Evolutionary conservation across 2,797 vertebrate species (phyloP).

Genomic region (Anas bahamensis): DNA sequence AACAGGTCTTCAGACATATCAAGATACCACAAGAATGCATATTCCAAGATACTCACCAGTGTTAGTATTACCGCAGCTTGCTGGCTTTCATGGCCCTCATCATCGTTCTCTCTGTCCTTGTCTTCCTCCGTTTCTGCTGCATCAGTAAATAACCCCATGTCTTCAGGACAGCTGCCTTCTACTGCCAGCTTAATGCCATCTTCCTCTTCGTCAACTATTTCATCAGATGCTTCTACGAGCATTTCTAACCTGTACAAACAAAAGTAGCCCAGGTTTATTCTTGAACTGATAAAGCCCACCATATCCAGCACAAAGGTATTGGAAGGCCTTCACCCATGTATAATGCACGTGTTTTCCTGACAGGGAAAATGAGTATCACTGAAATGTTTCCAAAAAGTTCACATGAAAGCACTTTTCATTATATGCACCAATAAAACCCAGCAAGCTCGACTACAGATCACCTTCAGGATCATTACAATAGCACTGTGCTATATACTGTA

Average conservation of each 20-base stretch:
- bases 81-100: neutral
- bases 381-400: neutral
- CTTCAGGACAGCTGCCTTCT: neutral
- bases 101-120: neutral
- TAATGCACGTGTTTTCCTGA: neutral
- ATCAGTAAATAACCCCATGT: neutral
- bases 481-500: neutral
- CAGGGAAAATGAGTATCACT: neutral
- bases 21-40: neutral
- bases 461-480: neutral
- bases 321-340: neutral
- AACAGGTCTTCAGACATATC: neutral
- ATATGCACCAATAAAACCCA: neutral
- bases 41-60: constrained; percentile 72
- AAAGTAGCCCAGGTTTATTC: neutral
- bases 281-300: neutral
- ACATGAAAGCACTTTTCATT: neutral
- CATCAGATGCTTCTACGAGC: constrained; percentile 68
- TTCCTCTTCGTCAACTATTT: constrained; percentile 61
- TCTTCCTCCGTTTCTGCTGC: neutral
- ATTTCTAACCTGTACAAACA: constrained; percentile 74
- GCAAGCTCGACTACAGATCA: neutral
- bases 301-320: neutral
- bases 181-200: neutral
- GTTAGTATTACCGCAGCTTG: constrained; percentile 7